Conservation (phyloP, 2,888 invertebrate species). For the Drosophila setosimentum region DNA sequence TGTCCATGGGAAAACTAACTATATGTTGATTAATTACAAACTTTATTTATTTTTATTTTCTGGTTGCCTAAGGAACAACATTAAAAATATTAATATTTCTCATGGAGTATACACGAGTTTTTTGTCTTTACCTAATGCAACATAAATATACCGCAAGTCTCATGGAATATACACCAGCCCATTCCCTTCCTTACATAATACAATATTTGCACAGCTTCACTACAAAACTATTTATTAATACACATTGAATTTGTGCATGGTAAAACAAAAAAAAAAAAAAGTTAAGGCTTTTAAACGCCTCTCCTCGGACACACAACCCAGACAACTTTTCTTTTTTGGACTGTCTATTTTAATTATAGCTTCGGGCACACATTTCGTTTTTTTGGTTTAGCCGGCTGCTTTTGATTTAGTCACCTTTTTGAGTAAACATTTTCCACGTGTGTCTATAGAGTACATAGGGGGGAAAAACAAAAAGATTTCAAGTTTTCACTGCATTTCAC, state of each 20-base stretch:
- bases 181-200: background rate
- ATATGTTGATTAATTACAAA: background rate
- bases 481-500: slow-evolving; percentile 59
- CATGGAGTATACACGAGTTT: background rate
- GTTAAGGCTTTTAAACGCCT: slow-evolving; percentile 31
- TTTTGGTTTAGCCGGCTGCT: slow-evolving; percentile 28
- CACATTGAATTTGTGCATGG: slow-evolving; percentile 14
- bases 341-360: slow-evolving; percentile 58
- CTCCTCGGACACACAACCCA: slow-evolving; percentile 30
- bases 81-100: background rate
- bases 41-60: background rate
- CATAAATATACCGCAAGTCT: background rate
- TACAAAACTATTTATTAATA: slow-evolving; percentile 18
- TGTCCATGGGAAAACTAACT: background rate
- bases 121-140: background rate
- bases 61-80: background rate
- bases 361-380: slow-evolving; percentile 50
- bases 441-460: slow-evolving; percentile 27
- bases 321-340: slow-evolving; percentile 41
- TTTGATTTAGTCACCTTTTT: slow-evolving; percentile 52
- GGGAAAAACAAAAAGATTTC: slow-evolving; percentile 20
- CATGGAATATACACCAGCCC: background rate
- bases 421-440: slow-evolving; percentile 46
- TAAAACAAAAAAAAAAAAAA: background rate
- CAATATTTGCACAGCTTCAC: slow-evolving; percentile 5